phyloP scores from a whole-genome alignment of 2,797 vertebrate species.

The Trachops cirrhosus region DNA sequence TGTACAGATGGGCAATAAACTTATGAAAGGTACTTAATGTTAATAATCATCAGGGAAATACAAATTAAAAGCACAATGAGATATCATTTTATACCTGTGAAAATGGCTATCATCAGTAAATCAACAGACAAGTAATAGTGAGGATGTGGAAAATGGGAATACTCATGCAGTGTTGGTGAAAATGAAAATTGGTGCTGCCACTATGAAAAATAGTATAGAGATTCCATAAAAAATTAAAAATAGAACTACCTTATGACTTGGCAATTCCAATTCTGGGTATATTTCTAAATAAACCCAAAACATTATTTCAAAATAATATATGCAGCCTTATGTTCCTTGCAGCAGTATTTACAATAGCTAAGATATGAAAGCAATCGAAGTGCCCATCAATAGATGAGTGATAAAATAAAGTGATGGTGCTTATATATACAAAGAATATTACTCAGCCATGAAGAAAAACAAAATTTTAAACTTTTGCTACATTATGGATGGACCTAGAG shows the following conservation, averaged over 20 bases:
- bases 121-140: background rate
- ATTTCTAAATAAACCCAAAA: background rate
- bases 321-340: background rate
- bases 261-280: background rate
- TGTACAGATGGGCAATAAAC: background rate
- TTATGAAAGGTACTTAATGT: background rate
- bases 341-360: background rate
- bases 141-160: background rate
- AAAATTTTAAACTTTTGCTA: background rate
- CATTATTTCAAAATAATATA: background rate
- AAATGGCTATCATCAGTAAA: background rate
- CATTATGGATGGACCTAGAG: background rate
- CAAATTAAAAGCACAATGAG: background rate
- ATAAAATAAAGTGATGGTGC: background rate
- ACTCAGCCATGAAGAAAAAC: background rate
- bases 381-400: background rate
- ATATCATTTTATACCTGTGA: background rate
- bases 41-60: background rate
- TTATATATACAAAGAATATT: background rate
- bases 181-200: background rate
- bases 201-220: background rate
- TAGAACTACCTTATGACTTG: background rate
- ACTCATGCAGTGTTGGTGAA: background rate
- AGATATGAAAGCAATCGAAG: background rate
- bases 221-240: background rate